Base-by-base conservation (phyloP, 2,797 vertebrate species). In the Pogoniulus pusillus region DNA sequence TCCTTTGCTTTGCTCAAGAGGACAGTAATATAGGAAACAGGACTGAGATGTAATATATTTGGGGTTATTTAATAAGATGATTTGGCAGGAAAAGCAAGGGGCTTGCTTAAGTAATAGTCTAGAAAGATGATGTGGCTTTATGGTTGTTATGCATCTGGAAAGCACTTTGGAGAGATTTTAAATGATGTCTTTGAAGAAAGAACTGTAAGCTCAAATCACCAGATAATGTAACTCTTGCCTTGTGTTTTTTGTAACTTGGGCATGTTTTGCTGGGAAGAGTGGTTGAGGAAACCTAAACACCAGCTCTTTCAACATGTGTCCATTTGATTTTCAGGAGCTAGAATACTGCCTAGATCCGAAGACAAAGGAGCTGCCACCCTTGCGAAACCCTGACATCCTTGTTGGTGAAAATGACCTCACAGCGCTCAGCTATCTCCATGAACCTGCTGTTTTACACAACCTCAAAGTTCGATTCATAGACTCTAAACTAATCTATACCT, bases 361-460 rank as follows among this genome's bases (percentile, higher is more conserved):
- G 94, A 99, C 98, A 0, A 99, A 98, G 97, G 99, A 99, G 79
- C 97, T 99, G 57, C 99, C 99, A 6, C 98, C 98, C 79, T 93
- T 99, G 92, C 97, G 99, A 82, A 99, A 99, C 96, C 99, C 99
- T 1, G 99, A 99, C 97, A 99, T 99, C 93, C 98, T 99, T 80
- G 99, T 99, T 45, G 99, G 99, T 15, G 99, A 99, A 95, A 99
- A 99, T 95, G 99, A 99, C 97, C 98, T 99, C 94, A 99, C 99
- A 4, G 99, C 99, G 0, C 99, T 99, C 92, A 99, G 99, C 91
- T 99, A 99, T 93, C 98, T 99, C 71, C 99, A 99, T 1, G 99
- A 99, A 95, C 99, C 99, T 1, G 99, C 99, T 2, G 98, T 99
- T 80, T 97, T 99, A 20, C 99, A 99, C 95, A 99, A 99, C 96